Evolutionary conservation across 2,888 invertebrate genomes (phyloP), one percentile per base, ranked within the genome.

Genomic region (Macroteleia sp.): DNA sequence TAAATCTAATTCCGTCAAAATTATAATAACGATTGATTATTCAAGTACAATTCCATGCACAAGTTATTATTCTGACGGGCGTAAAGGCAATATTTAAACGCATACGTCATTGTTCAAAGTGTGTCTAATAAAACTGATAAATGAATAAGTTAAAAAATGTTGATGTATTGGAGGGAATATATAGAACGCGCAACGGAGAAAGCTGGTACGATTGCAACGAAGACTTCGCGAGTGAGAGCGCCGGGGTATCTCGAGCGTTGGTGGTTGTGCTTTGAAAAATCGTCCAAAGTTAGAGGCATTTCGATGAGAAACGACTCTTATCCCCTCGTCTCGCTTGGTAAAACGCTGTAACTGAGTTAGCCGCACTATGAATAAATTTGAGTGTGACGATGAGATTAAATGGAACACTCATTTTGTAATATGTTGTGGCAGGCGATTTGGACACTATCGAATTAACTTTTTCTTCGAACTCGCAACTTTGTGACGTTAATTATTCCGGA

Each of bases 301-400:
- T 78, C 80, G 78, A 84, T 84, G 84, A 84, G 81, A 83, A 85
- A 85, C 77, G 80, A 81, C 79, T 80, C 81, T 79, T 77, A 79
- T 80, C 81, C 80, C 74, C 70, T 61, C 73, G 80, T 83, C 81
- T 81, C 84, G 83, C 82, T 86, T 80, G 82, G 87, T 86, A 87
- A 87, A 90, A 85, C 84, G 80, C 84, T 84, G 85, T 88, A 90
- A 90, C 88, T 85, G 84, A 85, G 87, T 90, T 90, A 90, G 82
- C 85, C 82, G 83, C 82, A 85, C 88, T 88, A 90, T 90, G 90
- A 90, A 90, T 90, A 90, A 90, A 90, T 90, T 90, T 89, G 81
- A 80, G 77, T 81, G 80, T 82, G 82, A 82, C 83, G 81, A 81
- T 84, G 86, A 86, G 85, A 89, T 89, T 88, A 88, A 83, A 85